Conservation (phyloP, 2,888 invertebrate genomes). For the Drosophila atroscutellata region DNA sequence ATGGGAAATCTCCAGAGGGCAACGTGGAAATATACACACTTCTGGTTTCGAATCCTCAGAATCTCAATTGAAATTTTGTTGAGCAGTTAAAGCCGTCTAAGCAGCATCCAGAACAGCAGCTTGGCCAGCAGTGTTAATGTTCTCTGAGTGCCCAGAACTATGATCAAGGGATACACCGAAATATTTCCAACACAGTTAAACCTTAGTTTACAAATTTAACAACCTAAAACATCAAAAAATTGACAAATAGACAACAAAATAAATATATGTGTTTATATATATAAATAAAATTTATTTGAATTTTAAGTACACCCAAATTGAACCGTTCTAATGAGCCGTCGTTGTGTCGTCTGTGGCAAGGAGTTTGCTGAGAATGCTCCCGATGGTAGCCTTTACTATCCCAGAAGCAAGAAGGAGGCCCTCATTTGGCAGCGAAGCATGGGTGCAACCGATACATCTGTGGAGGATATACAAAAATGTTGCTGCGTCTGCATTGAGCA, state of each 20-base stretch:
- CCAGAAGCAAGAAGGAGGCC: slow-evolving; percentile 61
- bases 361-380: slow-evolving; percentile 14
- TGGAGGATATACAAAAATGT: slow-evolving; percentile 41
- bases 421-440: slow-evolving; percentile 67
- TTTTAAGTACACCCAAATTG: slow-evolving; percentile 14
- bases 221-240: not conserved
- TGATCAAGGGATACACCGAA: not conserved
- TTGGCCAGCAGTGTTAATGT: too few relatives aligned
- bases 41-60: not conserved
- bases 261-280: not conserved
- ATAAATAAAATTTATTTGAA: not conserved
- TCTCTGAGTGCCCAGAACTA: too few relatives aligned
- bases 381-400: slow-evolving; percentile 49
- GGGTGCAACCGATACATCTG: slow-evolving; percentile 42
- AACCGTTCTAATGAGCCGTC: slow-evolving; percentile 46
- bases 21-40: not conserved
- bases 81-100: too few relatives aligned
- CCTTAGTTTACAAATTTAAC: not conserved
- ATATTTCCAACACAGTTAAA: not conserved
- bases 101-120: too few relatives aligned
- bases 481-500: slow-evolving; percentile 69
- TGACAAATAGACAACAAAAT: not conserved
- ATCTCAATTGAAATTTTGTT: not conserved
- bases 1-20: not conserved
- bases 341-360: slow-evolving; percentile 67